These are phyloP conservation scores for Andrena bicolor DNA, from an alignment of 2,888 invertebrate genomes.

Conservation along the genomic window DNA sequence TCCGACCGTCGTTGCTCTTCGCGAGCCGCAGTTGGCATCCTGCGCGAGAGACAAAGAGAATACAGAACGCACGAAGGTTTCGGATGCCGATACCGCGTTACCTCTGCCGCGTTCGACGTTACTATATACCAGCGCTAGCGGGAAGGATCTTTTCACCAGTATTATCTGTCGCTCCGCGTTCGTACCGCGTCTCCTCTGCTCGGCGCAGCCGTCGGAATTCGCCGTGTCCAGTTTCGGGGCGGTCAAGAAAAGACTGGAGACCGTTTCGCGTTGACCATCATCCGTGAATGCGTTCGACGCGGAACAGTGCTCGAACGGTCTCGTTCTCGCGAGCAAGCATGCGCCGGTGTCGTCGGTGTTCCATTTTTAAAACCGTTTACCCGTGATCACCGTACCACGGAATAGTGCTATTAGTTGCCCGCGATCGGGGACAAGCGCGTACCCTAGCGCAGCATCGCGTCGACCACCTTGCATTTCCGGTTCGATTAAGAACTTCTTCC, in stretches of 20 bases:
- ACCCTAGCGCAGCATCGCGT: neutral
- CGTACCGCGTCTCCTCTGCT: neutral
- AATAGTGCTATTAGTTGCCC: slow-evolving; percentile 1
- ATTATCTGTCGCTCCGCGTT: neutral
- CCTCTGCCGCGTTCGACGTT: neutral
- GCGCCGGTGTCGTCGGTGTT: slow-evolving; percentile 21
- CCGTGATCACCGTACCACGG: slow-evolving; percentile 10
- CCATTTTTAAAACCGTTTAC: slow-evolving; percentile 18
- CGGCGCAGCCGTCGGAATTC: neutral
- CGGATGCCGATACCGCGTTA: neutral
- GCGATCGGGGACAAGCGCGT: neutral
- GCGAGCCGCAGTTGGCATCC: too few species aligned
- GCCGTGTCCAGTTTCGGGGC: neutral
- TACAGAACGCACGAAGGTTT: neutral
- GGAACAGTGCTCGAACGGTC: slow-evolving; percentile 20
- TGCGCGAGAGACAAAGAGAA: neutral
- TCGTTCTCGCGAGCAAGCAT: slow-evolving; percentile 24
- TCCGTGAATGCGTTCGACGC: slow-evolving; percentile 1
- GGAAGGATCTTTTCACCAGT: neutral
- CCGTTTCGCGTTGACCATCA: slow-evolving; percentile 15
- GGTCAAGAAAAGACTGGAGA: neutral
- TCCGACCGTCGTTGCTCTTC: too few species aligned
- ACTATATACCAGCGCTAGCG: neutral
- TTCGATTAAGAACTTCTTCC: neutral
- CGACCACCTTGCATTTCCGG: slow-evolving; percentile 3